These are phyloP conservation scores for Sicus ferrugineus DNA, from an alignment of 2,888 invertebrate genomes.

Conservation along the genomic window DNA sequence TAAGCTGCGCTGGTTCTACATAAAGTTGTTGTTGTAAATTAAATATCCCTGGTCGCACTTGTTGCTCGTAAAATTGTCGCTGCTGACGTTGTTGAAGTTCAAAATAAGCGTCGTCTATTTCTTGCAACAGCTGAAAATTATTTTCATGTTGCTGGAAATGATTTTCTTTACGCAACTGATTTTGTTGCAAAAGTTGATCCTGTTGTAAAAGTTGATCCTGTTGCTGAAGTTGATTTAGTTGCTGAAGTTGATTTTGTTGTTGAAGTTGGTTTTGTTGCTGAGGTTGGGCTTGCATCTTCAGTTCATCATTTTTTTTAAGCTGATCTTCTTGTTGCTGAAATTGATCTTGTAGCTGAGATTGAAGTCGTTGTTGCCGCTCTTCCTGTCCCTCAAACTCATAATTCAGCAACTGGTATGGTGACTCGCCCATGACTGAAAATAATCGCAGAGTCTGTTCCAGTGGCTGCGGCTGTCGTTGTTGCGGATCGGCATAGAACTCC, in stretches of 20 bases:
- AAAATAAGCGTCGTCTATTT: too few relatives aligned
- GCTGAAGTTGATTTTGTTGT: not conserved
- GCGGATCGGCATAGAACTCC: not conserved
- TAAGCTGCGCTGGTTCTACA: too few relatives aligned
- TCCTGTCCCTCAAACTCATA: too few relatives aligned
- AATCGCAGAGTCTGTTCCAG: not conserved
- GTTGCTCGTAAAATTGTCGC: too few relatives aligned
- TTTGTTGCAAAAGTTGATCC: not conserved
- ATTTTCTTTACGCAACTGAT: not conserved
- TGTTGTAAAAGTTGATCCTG: not conserved
- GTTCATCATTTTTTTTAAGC: not conserved
- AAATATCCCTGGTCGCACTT: not conserved
- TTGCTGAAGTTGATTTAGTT: conserved; percentile 1
- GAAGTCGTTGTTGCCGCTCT: not conserved
- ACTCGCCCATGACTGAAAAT: too few relatives aligned
- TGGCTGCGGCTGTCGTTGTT: not conserved
- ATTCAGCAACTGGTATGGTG: too few relatives aligned
- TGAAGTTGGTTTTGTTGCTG: not conserved
- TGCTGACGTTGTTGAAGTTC: too few relatives aligned
- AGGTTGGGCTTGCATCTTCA: not conserved
- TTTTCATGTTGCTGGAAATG: too few relatives aligned
- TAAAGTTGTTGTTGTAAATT: too few relatives aligned
- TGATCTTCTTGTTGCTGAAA: not conserved
- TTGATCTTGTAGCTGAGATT: not conserved
- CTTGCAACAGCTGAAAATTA: too few relatives aligned